phyloP scores from a whole-genome alignment of 2,888 invertebrate genomes.

The Archips xylosteana region DNA sequence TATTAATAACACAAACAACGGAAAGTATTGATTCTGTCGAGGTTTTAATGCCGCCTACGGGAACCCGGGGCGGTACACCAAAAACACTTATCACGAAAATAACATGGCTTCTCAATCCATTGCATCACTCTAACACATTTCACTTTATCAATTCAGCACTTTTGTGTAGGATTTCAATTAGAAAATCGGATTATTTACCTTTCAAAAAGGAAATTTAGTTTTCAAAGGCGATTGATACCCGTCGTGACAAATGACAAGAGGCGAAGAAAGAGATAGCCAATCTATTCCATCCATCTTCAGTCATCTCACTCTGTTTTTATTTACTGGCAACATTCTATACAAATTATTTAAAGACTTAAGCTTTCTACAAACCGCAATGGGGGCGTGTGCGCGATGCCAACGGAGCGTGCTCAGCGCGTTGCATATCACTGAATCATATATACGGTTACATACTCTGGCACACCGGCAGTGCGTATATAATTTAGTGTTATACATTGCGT shows the following conservation, averaged over 20 bases:
- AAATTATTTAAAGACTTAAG: too few species aligned
- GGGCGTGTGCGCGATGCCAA: too few species aligned
- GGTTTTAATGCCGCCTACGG: slow-evolving; percentile 30
- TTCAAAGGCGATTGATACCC: slow-evolving; percentile 29
- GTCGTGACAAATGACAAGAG: slow-evolving; percentile 42
- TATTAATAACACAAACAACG: slow-evolving; percentile 34
- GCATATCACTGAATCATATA: too few species aligned
- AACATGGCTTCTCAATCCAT: slow-evolving; percentile 16
- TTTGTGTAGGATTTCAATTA: slow-evolving; percentile 14
- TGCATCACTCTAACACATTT: slow-evolving; percentile 21
- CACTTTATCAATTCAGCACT: slow-evolving; percentile 1
- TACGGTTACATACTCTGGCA: too few species aligned
- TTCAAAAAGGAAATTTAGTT: slow-evolving; percentile 34
- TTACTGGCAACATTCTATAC: slow-evolving; percentile 16
- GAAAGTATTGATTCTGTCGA: slow-evolving; percentile 31
- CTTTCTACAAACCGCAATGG: too few species aligned
- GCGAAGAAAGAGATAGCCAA: slow-evolving; percentile 18
- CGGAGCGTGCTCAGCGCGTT: too few species aligned
- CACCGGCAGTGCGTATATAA: too few species aligned
- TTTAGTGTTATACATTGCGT: too few species aligned
- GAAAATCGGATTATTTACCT: slow-evolving; percentile 42
- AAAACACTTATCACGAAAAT: slow-evolving; percentile 37
- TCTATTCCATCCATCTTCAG: neutral
- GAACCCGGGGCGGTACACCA: slow-evolving; percentile 26
- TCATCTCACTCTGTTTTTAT: slow-evolving; percentile 3